Base-by-base conservation (phyloP, 2,797 vertebrate species). In the Channallabes apus region DNA sequence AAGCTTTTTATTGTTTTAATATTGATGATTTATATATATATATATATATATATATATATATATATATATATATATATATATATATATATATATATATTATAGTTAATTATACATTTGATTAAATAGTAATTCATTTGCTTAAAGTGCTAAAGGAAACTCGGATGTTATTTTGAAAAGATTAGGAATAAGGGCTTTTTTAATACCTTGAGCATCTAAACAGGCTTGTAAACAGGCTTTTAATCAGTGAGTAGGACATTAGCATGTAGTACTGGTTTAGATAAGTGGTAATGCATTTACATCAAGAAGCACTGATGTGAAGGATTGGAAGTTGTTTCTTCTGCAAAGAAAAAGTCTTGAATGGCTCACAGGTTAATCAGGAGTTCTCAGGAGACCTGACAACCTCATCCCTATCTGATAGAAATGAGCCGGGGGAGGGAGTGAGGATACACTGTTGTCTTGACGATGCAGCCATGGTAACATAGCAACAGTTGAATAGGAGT, bases 401-500 rank as follows among this genome's bases (percentile, higher is more conserved):
- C 85, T 86, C 80, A 65, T 72, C 85, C 75, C 78, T 72, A 84
- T 82, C 84, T 87, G 88, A 84, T 84, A 91, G 89, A 90, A 90
- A 87, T 86, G 82, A 84, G 54, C 76, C 69, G 76, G 82, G 83
- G 64, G 87, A 46, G 71, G 73, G 77, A 76, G 81, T 56, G 82
- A 56, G 82, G 84, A 86, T 88, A 87, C 89, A 90, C 89, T 87
- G 92, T 92, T 93, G 91, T 94, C 94, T 92, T 92, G 91, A 92
- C 93, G 92, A 92, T 91, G 91, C 92, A 91, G 90, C 89, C 89
- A 90, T 89, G 90, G 92, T 90, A 90, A 93, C 92, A 41, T 84
- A 89, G 93, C 91, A 93, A 92, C 93, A 90, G 92, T 92, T 95
- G 88, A 87, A 92, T 93, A 90, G 90, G 89, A 87, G 90, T 91